A percentile compares a stretch with the other conserved stretches of the same genome.
These are phyloP conservation scores for Channa maculata DNA, from an alignment of 2,113 vertebrate species.

Conservation along the genomic window DNA sequence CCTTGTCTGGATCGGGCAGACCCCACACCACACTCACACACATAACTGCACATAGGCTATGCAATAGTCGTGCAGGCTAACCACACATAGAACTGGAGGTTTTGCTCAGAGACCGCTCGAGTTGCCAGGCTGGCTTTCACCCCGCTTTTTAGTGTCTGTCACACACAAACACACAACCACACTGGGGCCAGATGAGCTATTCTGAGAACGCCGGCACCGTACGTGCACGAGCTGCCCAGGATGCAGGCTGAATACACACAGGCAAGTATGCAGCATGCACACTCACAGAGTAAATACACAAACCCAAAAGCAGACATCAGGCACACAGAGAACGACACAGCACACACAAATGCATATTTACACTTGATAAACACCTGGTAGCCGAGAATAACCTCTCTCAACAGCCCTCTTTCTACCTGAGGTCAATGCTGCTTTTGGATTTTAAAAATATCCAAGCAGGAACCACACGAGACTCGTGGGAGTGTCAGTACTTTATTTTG, in stretches of 20 bases:
- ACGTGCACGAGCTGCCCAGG: slow-evolving; percentile 41
- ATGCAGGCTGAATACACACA: slow-evolving; percentile 47
- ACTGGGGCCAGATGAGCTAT: slow-evolving; percentile 62
- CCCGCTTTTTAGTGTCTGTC: slow-evolving; percentile 66
- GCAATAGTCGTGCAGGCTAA: slow-evolving; percentile 70
- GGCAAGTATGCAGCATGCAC: slow-evolving; percentile 28
- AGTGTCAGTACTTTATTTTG: slow-evolving; percentile 40
- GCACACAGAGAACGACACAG: slow-evolving; percentile 29
- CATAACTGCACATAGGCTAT: slow-evolving; percentile 33
- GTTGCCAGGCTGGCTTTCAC: slow-evolving; percentile 52
- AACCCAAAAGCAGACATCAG: slow-evolving; percentile 35
- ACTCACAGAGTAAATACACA: slow-evolving; percentile 52
- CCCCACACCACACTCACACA: slow-evolving; percentile 37
- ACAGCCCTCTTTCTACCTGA: slow-evolving; percentile 54
- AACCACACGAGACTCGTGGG: slow-evolving; percentile 23
- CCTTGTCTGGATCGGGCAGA: slow-evolving; percentile 67
- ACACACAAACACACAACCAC: slow-evolving; percentile 73
- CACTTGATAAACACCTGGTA: slow-evolving; percentile 74
- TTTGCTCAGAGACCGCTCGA: slow-evolving; percentile 55
- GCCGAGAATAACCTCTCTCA: slow-evolving; percentile 57
- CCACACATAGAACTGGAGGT: slow-evolving; percentile 71
- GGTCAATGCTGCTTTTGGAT: slow-evolving; percentile 50
- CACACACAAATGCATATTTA: slow-evolving; percentile 59
- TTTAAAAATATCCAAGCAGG: slow-evolving; percentile 36
- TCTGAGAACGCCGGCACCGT: slow-evolving; percentile 62